Conservation (phyloP, 2,113 vertebrate genomes). For the Chionomys nivalis region DNA sequence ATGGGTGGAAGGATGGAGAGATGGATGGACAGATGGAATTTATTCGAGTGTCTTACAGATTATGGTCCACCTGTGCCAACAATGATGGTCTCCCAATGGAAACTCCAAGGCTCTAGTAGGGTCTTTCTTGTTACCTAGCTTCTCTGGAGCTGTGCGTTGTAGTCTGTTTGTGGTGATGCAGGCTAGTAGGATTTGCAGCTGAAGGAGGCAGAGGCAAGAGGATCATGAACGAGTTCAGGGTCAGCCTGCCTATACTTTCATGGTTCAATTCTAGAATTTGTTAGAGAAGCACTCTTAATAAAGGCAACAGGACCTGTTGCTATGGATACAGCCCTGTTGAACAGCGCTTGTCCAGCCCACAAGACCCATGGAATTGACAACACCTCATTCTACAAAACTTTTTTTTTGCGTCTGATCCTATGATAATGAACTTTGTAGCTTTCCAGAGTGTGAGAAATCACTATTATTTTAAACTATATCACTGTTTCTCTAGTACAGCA, state of each 20-base stretch:
- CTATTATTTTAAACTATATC: neutral
- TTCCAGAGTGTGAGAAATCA: neutral
- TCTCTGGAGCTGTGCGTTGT: too few relatives aligned
- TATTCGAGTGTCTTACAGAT: neutral
- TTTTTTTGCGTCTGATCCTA: neutral
- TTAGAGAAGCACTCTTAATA: neutral
- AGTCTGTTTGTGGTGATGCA: too few relatives aligned
- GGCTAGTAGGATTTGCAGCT: too few relatives aligned
- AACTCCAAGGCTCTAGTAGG: neutral
- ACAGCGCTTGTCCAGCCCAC: too few relatives aligned
- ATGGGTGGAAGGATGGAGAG: too few relatives aligned
- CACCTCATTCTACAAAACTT: neutral
- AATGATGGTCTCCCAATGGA: neutral
- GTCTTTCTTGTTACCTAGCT: too few relatives aligned
- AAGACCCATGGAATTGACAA: neutral
- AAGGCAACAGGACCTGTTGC: neutral
- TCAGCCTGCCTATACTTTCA: too few relatives aligned
- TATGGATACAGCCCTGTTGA: neutral
- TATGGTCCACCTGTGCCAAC: neutral
- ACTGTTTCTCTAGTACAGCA: neutral
- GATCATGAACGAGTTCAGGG: too few relatives aligned
- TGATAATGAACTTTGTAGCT: neutral
- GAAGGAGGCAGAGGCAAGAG: too few relatives aligned
- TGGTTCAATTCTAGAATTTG: too few relatives aligned
- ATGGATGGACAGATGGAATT: neutral